Base-by-base conservation (phyloP, 2,113 vertebrate species). In the Phrynosoma platyrhinos region DNA sequence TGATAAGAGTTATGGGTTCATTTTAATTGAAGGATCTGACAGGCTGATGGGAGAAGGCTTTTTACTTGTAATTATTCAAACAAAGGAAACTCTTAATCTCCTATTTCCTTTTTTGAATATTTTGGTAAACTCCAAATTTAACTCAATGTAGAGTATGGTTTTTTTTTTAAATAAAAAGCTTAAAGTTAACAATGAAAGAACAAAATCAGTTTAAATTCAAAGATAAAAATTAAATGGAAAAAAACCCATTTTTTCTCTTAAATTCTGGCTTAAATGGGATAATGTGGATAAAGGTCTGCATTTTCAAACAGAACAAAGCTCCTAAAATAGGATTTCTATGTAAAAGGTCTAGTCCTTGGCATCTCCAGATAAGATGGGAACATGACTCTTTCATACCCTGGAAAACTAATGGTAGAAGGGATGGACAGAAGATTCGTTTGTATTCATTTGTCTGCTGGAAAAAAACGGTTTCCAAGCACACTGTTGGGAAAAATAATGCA, bases 1-100 rank as follows among this genome's bases (percentile, higher is more conserved):
- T 90, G 83, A 80, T 93, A 93, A 93, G 88, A 93, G 85, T 92
- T 87, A 89, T 88, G 74, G 71, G 92, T 93, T 94, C 92, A 83
- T 9, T 87, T 62, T 92, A 94, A 96, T 93, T 93, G 90, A 94
- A 30, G 87, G 87, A 92, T 91, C 88, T 95, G 94, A 94, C 94
- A 95, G 94, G 94, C 93, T 92, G 74, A 92, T 94, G 40, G 84
- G 84, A 91, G 92, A 90, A 90, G 92, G 92, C 83, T 93, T 95
- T 95, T 88, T 79, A 84, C 72, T 89, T 69, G 85, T 90, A 94
- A 96, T 95, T 95, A 94, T 89, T 83, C 53, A 92, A 94, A 96
- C 92, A 95, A 95, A 93, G 55, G 52, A 90, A 80, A 5, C 2
- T 92, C 78, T 92, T 84, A 87, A 85, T 88, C 23, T 32, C 7